Evolutionary conservation across 2,888 invertebrate species (phyloP), one percentile per base, ranked within the genome.

Genomic region (Microctonus brassicae): DNA sequence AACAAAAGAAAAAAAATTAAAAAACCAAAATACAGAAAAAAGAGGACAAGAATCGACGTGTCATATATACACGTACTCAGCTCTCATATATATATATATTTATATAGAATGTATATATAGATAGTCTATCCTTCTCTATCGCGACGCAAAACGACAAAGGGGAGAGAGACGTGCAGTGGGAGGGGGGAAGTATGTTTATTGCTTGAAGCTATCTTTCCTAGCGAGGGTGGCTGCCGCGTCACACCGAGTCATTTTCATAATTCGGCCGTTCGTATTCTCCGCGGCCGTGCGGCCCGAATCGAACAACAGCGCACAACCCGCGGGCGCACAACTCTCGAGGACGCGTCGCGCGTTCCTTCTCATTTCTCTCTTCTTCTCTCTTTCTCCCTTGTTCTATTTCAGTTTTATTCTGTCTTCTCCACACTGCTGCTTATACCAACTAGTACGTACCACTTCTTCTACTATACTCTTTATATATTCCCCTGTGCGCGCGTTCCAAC

Each of bases 251-350:
- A 90, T 90, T 90, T 90, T 90, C 90, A 90, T 90, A 90, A 90
- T 90, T 90, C 87, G 88, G 89, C 89, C 89, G 89, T 90, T 89
- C 90, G 89, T 90, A 90, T 90, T 90, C 90, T 88, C 88, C 84
- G 83, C 84, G 84, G 83, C 82, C 86, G 85, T 87, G 88, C 88
- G 88, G 86, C 87, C 87, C 85, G 89, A 89, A 89, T 89, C 89
- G 89, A 89, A 89, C 88, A 88, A 88, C 89, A 86, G 83, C 84
- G 79, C 86, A n/a, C n/a, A 85, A 85, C 86, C 85, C 87, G 86
- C 84, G 84, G 81, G 81, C 84, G 86, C 74, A 76, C 76, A 76
- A 77, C 20, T 47, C 79, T 77, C 80, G 78, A 79, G 79, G 79
- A 79, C 76, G 76, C 77, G 63, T 70, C 36, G 62, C 73, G 13